Conservation (phyloP, 2,797 vertebrate genomes). For the Pithecia hirsuta region DNA sequence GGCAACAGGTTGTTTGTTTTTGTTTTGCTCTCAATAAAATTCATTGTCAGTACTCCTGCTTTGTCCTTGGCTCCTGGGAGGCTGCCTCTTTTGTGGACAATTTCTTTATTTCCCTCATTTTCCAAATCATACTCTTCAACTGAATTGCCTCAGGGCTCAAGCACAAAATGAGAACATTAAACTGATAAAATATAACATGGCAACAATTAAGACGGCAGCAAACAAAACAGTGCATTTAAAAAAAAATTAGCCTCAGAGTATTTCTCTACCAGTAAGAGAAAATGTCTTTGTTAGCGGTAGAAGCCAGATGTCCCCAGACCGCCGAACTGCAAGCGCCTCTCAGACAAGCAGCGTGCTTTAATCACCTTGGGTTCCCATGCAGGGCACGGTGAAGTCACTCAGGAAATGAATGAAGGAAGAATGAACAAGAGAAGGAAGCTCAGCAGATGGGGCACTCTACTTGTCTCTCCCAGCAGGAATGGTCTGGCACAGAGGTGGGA, state of each 20-base stretch:
- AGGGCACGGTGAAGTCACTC: not conserved
- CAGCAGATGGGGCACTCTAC: too few relatives aligned
- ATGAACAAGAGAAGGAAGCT: not conserved
- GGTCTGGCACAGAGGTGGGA: not conserved
- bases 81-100: conserved; percentile 55
- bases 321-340: not conserved
- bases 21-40: conserved; percentile 67
- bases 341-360: not conserved
- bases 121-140: conserved; percentile 72
- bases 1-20: conserved; percentile 61
- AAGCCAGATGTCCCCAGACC: conserved; percentile 57
- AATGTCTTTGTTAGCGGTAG: conserved; percentile 36
- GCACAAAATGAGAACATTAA: conserved; percentile 75
- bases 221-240: conserved; percentile 62
- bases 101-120: conserved; percentile 75
- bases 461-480: not conserved
- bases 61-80: conserved; percentile 59
- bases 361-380: not conserved
- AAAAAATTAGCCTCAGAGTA: conserved; percentile 25
- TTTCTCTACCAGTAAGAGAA: conserved; percentile 52
- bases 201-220: conserved; percentile 65
- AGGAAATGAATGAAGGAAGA: not conserved
- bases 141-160: conserved; percentile 66
- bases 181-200: conserved; percentile 69
- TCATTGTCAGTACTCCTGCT: conserved; percentile 19